phyloP scores from a whole-genome alignment of 1,140 invertebrate genomes.

The Drosophila littoralis region DNA sequence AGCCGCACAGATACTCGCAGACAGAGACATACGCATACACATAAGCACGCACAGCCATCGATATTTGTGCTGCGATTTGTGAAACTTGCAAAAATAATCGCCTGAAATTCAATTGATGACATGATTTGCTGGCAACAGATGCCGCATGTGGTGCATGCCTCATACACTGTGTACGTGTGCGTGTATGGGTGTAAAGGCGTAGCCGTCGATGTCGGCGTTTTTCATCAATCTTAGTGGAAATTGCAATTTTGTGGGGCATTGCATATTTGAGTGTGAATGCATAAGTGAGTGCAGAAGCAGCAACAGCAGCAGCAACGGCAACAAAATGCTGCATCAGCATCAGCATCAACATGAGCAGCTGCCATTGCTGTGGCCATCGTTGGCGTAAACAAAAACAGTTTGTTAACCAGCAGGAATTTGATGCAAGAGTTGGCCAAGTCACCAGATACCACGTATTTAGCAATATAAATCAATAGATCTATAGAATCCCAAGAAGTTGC shows the following conservation, averaged over 20 bases:
- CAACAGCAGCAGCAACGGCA: constrained; percentile 11
- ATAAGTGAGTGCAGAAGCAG: constrained; percentile 63
- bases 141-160: constrained; percentile 29
- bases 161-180: not conserved
- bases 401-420: constrained; percentile 22
- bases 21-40: constrained; percentile 10
- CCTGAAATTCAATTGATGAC: constrained; percentile 82
- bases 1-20: constrained; percentile 14
- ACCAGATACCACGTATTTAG: constrained; percentile 3
- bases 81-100: constrained; percentile 78
- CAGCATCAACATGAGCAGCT: constrained; percentile 36
- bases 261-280: constrained; percentile 74
- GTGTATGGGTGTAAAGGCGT: constrained; percentile 9
- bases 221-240: constrained; percentile 83
- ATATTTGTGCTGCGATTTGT: constrained; percentile 74
- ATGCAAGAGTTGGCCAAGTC: not conserved
- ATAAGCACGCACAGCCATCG: constrained; percentile 43
- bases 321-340: constrained; percentile 37
- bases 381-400: constrained; percentile 55
- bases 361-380: constrained; percentile 29
- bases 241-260: constrained; percentile 79
- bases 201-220: constrained; percentile 56
- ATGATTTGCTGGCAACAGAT: constrained; percentile 72
- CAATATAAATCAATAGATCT: not conserved
- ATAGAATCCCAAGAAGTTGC: not conserved